Evolutionary conservation across 2,888 invertebrate species (phyloP), one percentile per base, ranked within the genome.

Genomic region (Troides oblongomaculatus): DNA sequence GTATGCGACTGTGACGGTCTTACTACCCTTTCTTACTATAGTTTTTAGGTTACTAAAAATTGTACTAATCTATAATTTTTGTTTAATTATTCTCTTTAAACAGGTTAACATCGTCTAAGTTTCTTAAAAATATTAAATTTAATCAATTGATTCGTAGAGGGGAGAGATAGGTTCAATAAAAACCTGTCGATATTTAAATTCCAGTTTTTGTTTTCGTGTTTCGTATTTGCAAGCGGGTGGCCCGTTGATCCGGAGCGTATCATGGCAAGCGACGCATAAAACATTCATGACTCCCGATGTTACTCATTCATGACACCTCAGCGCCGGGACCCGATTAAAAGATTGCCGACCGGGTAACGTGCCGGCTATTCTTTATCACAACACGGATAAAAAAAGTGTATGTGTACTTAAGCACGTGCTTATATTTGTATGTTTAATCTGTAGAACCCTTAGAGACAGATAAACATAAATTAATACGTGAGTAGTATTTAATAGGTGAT

Each of bases 221-320:
- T 63, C 50, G 60, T 59, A 58, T 57, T 61, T 64, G 67, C 73
- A 74, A 50, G 74, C 72, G 72, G 72, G 71, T 66, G 66, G 66
- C 68, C 68, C 75, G 85, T 84, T 83, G 83, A 82, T 80, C 81
- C 79, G 76, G 69, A 74, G 73, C 78, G 80, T 79, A 83, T 85
- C 81, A 84, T 79, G 78, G 81, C 78, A 74, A 75, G 76, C 78
- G 80, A 78, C 85, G 85, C 84, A 89, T 91, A 87, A 89, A 91
- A 89, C 82, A 91, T 91, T 91, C 89, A 91, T 86, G 84, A 80
- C 77, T 78, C 76, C 73, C 74, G 75, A 77, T 80, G 82, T 89
- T 88, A 89, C 82, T 87, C 87, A 90, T 90, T 90, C 88, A 90
- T 86, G 85, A 81, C 81, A 79, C 80, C 79, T 81, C 81, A 78